A percentile compares a stretch with the other conserved stretches of the same genome.
phyloP scores from a whole-genome alignment of 1,140 invertebrate species.

The Zaprionus kolodkinae region DNA sequence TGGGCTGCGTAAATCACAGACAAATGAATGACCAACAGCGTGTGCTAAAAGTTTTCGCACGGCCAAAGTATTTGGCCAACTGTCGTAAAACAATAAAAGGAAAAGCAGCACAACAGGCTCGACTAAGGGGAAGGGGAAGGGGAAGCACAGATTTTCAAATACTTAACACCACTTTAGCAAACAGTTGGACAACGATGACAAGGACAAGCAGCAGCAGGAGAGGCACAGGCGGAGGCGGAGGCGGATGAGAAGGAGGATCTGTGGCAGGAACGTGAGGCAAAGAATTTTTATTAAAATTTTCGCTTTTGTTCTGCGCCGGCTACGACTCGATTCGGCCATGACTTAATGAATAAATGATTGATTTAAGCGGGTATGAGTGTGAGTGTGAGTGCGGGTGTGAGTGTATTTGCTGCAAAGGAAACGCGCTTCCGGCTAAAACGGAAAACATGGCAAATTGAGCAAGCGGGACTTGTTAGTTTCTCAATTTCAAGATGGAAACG shows the following conservation, averaged over 20 bases:
- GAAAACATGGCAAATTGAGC: slow-evolving; percentile 31
- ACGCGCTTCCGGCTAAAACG: slow-evolving; percentile 22
- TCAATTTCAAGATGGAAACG: slow-evolving; percentile 21
- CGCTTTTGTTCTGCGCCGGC: slow-evolving; percentile 53
- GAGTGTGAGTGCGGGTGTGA: slow-evolving; percentile 1
- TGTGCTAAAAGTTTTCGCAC: slow-evolving; percentile 66
- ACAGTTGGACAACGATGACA: slow-evolving; percentile 76
- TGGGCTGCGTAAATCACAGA: slow-evolving; percentile 71
- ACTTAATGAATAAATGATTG: slow-evolving; percentile 64
- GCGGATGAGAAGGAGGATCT: slow-evolving; percentile 8
- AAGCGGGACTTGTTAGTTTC: slow-evolving; percentile 24
- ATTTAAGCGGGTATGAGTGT: slow-evolving; percentile 29
- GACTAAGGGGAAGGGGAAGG: background rate
- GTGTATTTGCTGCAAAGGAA: slow-evolving; percentile 25
- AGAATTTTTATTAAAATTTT: slow-evolving; percentile 82
- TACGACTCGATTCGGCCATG: slow-evolving; percentile 12
- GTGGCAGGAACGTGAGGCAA: slow-evolving; percentile 67
- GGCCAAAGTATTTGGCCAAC: slow-evolving; percentile 77
- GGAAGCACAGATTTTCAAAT: slow-evolving; percentile 73
- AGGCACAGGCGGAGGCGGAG: background rate
- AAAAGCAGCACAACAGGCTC: slow-evolving; percentile 53
- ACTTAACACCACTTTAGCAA: slow-evolving; percentile 77
- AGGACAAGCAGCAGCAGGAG: slow-evolving; percentile 33
- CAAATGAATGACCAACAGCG: slow-evolving; percentile 80
- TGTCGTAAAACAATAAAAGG: slow-evolving; percentile 81